These are phyloP conservation scores for Zelleria hepariella DNA, from an alignment of 2,888 invertebrate species.

Conservation along the genomic window DNA sequence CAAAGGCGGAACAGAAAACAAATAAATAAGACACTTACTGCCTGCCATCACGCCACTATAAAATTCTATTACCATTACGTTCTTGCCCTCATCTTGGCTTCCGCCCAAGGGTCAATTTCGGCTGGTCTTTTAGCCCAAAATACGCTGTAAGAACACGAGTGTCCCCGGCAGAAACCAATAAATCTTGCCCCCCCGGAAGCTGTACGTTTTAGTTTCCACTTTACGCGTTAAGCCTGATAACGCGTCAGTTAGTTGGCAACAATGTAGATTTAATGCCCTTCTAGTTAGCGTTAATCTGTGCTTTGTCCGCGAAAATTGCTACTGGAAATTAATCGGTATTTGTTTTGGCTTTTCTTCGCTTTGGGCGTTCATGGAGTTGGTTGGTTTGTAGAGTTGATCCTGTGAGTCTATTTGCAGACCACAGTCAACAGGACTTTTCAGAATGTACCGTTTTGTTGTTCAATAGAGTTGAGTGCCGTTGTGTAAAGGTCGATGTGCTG, in stretches of 20 bases:
- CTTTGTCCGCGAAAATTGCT: background rate
- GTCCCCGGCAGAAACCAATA: conserved; percentile 1
- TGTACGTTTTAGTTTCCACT: conserved; percentile 4
- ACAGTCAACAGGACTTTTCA: no score
- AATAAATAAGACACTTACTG: background rate
- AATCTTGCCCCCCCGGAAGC: conserved; percentile 1
- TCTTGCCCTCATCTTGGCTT: background rate
- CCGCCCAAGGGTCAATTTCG: background rate
- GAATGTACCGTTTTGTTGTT: no score
- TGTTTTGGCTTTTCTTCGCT: background rate
- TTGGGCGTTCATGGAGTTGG: background rate
- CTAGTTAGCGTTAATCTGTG: background rate
- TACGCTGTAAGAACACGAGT: background rate
- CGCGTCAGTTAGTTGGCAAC: conserved; percentile 3
- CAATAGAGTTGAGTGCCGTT: no score
- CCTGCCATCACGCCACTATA: background rate
- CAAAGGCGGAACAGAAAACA: background rate
- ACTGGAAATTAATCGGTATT: background rate
- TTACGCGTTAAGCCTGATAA: conserved; percentile 1
- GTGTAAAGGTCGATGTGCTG: no score
- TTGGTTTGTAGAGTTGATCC: no score
- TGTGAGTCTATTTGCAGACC: no score
- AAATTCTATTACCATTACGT: background rate
- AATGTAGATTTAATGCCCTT: background rate
- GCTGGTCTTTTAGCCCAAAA: background rate